Percentiles rank a stretch among this genome's conserved stretches.
These are phyloP conservation scores for Astyanax mexicanus DNA, from an alignment of 2,797 vertebrate species.

Conservation along the genomic window DNA sequence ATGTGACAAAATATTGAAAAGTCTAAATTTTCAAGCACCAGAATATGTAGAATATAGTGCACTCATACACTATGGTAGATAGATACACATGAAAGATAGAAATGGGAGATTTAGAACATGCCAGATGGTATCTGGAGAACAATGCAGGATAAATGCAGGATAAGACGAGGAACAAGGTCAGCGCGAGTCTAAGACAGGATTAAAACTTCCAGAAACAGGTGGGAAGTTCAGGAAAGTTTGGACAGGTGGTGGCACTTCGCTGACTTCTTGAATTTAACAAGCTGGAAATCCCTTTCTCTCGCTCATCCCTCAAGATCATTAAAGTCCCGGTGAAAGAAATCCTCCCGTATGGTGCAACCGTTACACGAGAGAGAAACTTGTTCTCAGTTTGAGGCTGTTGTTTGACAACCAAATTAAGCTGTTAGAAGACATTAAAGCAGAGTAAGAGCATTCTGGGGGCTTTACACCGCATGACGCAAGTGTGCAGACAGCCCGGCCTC, in stretches of 20 bases:
- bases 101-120: too few species aligned
- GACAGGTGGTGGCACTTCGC: background rate
- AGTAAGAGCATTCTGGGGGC: background rate
- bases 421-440: background rate
- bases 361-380: background rate
- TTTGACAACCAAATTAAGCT: background rate
- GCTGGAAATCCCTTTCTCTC: background rate
- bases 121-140: too few species aligned
- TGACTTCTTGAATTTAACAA: background rate
- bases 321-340: background rate
- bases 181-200: too few species aligned
- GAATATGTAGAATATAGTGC: too few species aligned
- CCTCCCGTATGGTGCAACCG: background rate
- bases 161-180: background rate
- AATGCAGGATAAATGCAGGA: too few species aligned
- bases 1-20: too few species aligned
- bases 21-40: too few species aligned
- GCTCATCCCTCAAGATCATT: background rate
- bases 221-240: background rate
- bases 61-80: too few species aligned
- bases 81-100: too few species aligned
- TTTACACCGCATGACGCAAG: background rate
- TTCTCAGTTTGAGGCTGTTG: background rate
- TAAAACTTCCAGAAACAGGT: background rate
- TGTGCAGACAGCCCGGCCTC: background rate